Evolutionary conservation across 2,888 invertebrate genomes (phyloP).

Genomic region (Ganaspis brasiliensis): DNA sequence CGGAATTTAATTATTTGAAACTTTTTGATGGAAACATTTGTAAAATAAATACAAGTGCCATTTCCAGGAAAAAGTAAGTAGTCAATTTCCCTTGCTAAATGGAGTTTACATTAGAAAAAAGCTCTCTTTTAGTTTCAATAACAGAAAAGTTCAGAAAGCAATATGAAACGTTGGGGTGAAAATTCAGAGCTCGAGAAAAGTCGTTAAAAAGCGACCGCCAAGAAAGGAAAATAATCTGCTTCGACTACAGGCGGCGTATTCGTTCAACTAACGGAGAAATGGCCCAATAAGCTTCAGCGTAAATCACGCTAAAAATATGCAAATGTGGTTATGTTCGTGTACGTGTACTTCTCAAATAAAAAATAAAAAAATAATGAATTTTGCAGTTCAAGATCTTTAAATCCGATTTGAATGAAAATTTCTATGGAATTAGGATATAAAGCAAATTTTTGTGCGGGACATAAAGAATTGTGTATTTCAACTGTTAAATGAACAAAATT

Average conservation of each 20-base stretch:
- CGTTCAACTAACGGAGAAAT: constrained; percentile 5
- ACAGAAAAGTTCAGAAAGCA: constrained; percentile 38
- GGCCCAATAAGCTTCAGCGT: constrained; percentile 9
- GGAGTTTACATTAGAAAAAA: background rate
- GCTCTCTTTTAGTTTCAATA: constrained; percentile 23
- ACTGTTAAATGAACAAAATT: too few relatives aligned
- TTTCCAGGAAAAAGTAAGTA: background rate
- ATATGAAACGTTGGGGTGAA: constrained; percentile 21
- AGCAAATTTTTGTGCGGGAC: too few relatives aligned
- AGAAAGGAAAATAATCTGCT: constrained; percentile 38
- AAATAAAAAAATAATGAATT: too few relatives aligned
- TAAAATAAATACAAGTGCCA: background rate
- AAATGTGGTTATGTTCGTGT: background rate
- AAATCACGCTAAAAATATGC: constrained; percentile 1
- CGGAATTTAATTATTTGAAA: background rate
- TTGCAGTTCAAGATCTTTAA: too few relatives aligned
- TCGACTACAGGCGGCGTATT: constrained; percentile 10
- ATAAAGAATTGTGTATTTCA: too few relatives aligned
- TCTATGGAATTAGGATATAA: too few relatives aligned
- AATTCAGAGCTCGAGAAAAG: background rate
- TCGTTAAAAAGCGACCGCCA: constrained; percentile 10
- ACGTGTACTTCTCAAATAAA: background rate
- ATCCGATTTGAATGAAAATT: too few relatives aligned
- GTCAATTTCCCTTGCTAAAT: constrained; percentile 3
- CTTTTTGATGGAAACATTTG: background rate